phyloP scores from a whole-genome alignment of 2,797 vertebrate species.

The Sebastes iracundus region DNA sequence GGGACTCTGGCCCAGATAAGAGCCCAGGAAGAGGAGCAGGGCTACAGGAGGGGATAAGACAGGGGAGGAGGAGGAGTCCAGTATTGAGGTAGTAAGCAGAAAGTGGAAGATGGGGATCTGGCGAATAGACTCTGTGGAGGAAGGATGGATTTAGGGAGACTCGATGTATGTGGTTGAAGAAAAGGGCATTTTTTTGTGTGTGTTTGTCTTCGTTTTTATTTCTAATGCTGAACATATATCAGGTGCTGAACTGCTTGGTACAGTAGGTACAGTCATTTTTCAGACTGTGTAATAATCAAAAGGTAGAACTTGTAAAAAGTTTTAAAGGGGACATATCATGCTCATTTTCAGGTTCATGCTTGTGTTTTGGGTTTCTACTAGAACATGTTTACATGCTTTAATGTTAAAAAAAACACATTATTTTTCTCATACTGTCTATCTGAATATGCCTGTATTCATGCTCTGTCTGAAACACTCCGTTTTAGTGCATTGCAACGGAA shows the following conservation, averaged over 20 bases:
- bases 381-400: too few species aligned
- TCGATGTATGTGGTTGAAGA: not conserved
- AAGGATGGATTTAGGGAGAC: conserved; percentile 16
- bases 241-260: not conserved
- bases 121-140: conserved; percentile 1
- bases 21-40: conserved; percentile 39
- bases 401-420: too few species aligned
- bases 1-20: conserved; percentile 61
- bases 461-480: too few species aligned
- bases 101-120: conserved; percentile 47
- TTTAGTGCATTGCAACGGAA: too few species aligned
- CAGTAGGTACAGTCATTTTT: not conserved
- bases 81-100: conserved; percentile 45
- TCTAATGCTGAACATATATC: not conserved
- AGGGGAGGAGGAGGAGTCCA: conserved; percentile 44
- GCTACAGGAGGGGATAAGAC: conserved; percentile 57
- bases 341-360: too few species aligned
- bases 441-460: too few species aligned
- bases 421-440: too few species aligned
- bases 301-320: not conserved
- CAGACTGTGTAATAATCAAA: not conserved
- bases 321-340: not conserved
- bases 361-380: too few species aligned
- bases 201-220: not conserved
- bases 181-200: not conserved